phyloP scores from a whole-genome alignment of 2,888 invertebrate species.

The Tuberolachnus salignus region DNA sequence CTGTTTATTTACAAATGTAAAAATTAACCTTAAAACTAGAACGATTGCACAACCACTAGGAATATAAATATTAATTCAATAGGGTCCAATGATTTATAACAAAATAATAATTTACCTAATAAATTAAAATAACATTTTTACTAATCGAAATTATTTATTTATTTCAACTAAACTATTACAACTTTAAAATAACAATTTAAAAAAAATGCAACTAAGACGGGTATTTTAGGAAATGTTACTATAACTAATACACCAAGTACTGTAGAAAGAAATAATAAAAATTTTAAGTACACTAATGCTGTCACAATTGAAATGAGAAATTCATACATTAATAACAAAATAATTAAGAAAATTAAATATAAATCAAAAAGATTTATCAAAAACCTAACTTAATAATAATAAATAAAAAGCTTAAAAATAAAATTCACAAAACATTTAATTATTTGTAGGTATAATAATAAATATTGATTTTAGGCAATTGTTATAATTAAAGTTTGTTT shows the following conservation, averaged over 20 bases:
- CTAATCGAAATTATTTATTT: slow-evolving; percentile 8
- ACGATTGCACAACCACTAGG: no score
- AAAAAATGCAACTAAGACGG: neutral
- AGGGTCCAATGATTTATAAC: no score
- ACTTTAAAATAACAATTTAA: slow-evolving; percentile 16
- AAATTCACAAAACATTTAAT: slow-evolving; percentile 29
- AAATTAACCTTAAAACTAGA: no score
- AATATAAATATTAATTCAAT: no score
- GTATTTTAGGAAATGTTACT: neutral
- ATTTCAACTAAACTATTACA: slow-evolving; percentile 11
- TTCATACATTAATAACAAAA: no score
- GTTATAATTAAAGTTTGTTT: neutral
- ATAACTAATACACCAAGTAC: neutral
- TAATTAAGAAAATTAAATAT: no score
- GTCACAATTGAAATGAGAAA: no score
- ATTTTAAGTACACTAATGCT: slow-evolving; percentile 4
- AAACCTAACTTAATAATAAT: slow-evolving; percentile 26
- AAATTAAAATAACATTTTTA: neutral
- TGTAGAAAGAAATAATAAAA: neutral
- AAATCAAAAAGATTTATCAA: slow-evolving; percentile 39
- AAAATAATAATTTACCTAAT: no score
- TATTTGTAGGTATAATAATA: neutral
- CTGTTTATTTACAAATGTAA: no score
- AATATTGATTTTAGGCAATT: slow-evolving; percentile 1
- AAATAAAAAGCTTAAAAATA: no score